phyloP scores from a whole-genome alignment of 2,113 vertebrate genomes.

The Apistogramma diplotaenia region DNA sequence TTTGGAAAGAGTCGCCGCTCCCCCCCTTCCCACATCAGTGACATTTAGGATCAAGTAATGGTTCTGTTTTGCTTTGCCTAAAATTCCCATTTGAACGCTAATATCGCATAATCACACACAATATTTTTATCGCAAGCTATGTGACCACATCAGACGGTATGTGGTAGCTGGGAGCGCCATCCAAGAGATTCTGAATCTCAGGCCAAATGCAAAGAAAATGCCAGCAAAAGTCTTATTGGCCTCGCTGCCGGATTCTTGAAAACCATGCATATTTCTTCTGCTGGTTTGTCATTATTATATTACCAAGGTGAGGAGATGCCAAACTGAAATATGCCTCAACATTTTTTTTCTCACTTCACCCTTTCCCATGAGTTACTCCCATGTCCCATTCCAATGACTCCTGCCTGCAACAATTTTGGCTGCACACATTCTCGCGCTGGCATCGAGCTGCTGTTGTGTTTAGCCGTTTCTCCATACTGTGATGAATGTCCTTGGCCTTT shows the following conservation, averaged over 20 bases:
- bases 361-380: slow-evolving; percentile 17
- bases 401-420: slow-evolving; percentile 32
- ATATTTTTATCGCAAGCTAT: slow-evolving; percentile 26
- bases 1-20: slow-evolving; percentile 22
- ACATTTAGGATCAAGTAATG: background rate
- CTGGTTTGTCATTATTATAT: slow-evolving; percentile 36
- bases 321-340: slow-evolving; percentile 35
- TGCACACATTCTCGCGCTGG: slow-evolving; percentile 2
- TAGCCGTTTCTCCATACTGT: slow-evolving; percentile 36
- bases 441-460: slow-evolving; percentile 26
- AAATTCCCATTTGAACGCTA: background rate
- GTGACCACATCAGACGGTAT: slow-evolving; percentile 20
- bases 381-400: slow-evolving; percentile 11
- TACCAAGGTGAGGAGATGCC: slow-evolving; percentile 38
- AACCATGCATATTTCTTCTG: slow-evolving; percentile 27
- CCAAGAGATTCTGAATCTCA: slow-evolving; percentile 27
- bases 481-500: slow-evolving; percentile 45
- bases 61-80: slow-evolving; percentile 3
- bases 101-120: slow-evolving; percentile 29
- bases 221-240: slow-evolving; percentile 12
- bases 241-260: slow-evolving; percentile 29
- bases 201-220: slow-evolving; percentile 26
- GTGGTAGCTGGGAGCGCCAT: background rate
- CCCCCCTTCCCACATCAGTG: slow-evolving; percentile 12
- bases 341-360: slow-evolving; percentile 5